Conservation (phyloP, 2,113 vertebrate genomes). For the Acrocephalus kingi region DNA sequence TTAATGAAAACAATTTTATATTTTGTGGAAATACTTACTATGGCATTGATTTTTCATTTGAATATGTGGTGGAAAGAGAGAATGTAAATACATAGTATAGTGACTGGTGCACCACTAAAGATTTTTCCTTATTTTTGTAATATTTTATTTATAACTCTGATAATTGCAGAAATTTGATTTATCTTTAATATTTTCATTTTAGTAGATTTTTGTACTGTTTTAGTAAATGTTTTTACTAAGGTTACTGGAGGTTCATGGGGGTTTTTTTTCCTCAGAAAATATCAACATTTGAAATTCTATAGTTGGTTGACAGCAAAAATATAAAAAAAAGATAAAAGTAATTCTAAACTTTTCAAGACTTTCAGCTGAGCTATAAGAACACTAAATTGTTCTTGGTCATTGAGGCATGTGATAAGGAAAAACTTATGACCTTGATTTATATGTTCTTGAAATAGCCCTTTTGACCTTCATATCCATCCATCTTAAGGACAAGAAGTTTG, state of each 20-base stretch:
- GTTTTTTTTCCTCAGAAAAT: background rate
- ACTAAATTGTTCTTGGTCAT: background rate
- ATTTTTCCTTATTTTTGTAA: background rate
- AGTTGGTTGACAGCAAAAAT: background rate
- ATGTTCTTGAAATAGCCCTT: background rate
- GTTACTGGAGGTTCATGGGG: accelerated
- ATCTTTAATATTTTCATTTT: background rate
- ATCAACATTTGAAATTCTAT: background rate
- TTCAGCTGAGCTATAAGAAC: background rate
- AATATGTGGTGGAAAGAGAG: background rate
- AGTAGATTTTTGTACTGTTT: background rate
- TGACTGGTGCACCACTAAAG: background rate
- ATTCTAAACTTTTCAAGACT: background rate
- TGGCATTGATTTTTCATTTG: background rate
- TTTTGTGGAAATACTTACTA: background rate
- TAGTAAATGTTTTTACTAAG: background rate
- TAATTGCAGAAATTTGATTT: background rate
- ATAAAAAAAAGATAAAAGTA: background rate
- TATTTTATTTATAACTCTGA: background rate
- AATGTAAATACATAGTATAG: background rate
- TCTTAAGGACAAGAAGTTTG: background rate
- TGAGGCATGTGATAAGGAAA: background rate
- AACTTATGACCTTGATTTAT: background rate
- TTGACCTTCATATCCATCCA: background rate
- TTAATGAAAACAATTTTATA: background rate